Percentiles rank a stretch among this genome's conserved stretches.
These are phyloP conservation scores for Acarapis woodi DNA, from an alignment of 1,140 invertebrate species.

Conservation along the genomic window DNA sequence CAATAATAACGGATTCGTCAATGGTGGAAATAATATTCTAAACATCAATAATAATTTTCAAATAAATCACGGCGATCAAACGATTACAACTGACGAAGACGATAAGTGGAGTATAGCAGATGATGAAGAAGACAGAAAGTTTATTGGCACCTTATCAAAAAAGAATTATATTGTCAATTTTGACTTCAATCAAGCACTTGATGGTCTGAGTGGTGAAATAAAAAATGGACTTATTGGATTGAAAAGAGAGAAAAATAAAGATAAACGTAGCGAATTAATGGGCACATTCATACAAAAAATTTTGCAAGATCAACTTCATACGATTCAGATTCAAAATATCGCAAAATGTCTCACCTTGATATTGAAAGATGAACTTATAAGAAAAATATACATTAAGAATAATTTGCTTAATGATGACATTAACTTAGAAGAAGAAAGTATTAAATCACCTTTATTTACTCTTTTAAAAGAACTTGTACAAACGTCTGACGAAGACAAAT, in stretches of 20 bases:
- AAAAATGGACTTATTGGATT: constrained; percentile 31
- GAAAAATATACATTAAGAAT: constrained; percentile 21
- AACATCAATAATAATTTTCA: too few relatives aligned
- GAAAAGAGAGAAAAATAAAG: constrained; percentile 30
- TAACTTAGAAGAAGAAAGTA: constrained; percentile 30
- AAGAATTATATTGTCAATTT: too few relatives aligned
- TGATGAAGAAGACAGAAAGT: too few relatives aligned
- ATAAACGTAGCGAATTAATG: constrained; percentile 33
- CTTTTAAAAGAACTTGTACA: constrained; percentile 41
- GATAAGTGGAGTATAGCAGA: constrained; percentile 7
- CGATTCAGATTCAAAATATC: neutral
- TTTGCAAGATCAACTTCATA: constrained; percentile 17
- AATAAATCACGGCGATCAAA: too few relatives aligned
- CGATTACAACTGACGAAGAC: too few relatives aligned
- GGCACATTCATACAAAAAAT: constrained; percentile 33
- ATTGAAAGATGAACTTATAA: constrained; percentile 17
- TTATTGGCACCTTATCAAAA: too few relatives aligned
- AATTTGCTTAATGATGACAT: constrained; percentile 19
- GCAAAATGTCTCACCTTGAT: neutral
- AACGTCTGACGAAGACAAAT: constrained; percentile 36
- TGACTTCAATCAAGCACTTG: too few relatives aligned
- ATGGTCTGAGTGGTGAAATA: constrained; percentile 28
- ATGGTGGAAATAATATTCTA: neutral
- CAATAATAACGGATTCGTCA: too few relatives aligned
- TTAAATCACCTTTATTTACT: constrained; percentile 46